Base-by-base conservation (phyloP, 35 echinoderm and acorn worm species). In the Acanthaster planci region DNA sequence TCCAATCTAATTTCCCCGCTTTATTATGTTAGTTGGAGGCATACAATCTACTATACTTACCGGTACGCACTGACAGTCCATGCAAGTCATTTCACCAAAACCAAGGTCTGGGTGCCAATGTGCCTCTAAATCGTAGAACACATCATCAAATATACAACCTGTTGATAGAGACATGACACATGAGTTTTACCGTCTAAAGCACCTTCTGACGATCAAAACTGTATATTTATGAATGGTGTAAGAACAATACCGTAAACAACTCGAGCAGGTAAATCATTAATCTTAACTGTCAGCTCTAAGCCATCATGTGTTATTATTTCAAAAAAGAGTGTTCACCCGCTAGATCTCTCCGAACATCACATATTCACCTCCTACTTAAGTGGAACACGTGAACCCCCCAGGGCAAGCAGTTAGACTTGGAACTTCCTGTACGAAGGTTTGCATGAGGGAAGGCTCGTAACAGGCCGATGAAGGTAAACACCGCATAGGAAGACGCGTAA, bases 51-150 rank as follows among this genome's bases (percentile, higher is more conserved):
- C n/a, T 47, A 47, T 47, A 3, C 64, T 72, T 72, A 72, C 64
- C 64, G 29, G 64, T 26, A 35, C 34, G 30, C 64, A 72, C 34
- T 72, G 26, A 72, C 64, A 72, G 64, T 72, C 64, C 64, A 72
- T 72, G 64, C 64, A 72, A 6, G 64, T 26, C 64, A 72, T 72
- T 72, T 72, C 64, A 72, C 64, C 64, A 72, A 72, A 72, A 12
- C 64, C 64, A 35, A 72, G 29, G 23, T 72, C 64, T 26, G 64
- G 64, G 9, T 72, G 64, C 64, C 64, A 72, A 30, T 72, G 64
- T 30, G 64, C 5, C 2, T 36, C 64, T 31, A 72, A 26, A 72
- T 72, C 64, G 34, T 72, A 72, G 64, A 72, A 72, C 14, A 72
- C 64, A 7, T 72, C 64, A 34, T 72, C 64, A 72, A 72, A 72